Base-by-base conservation (phyloP, 2,888 invertebrate species). In the Lamellibrachia columna region DNA sequence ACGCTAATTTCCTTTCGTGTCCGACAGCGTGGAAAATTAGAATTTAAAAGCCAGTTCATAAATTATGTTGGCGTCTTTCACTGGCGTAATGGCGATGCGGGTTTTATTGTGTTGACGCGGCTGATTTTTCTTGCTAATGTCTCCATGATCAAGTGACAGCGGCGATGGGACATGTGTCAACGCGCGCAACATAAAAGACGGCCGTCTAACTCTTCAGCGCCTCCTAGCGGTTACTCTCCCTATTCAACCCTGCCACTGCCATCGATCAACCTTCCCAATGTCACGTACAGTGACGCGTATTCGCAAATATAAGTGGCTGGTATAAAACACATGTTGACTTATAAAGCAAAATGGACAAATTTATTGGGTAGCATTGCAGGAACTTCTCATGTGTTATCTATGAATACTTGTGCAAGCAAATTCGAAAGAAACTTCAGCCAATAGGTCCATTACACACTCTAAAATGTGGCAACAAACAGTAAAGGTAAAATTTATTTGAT, bases 21-120 rank as follows among this genome's bases (percentile, higher is more conserved):
- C 75, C 75, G 75, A 75, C 75, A 75, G 75, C 75, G 75, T 75
- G 75, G 75, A 75, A 75, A 75, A 75, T 75, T 75, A 75, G 75
- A 75, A 75, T 75, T 75, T 75, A 75, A 75, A 75, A 75, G 75
- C 75, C 75, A 75, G 75, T 75, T 75, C 75, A 75, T 75, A 75
- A 75, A 75, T 75, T 22, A 75, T 75, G 75, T 75, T 75, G n/a
- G 75, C 75, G 75, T n/a, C 75, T 75, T 75, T 75, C 75, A 75
- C 15, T n/a, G 75, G 15, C 75, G 75, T 75, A 75, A 75, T 75
- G 75, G 75, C 75, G 75, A 75, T n/a, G 75, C 15, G 22, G 15
- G 75, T 75, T 75, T 75, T 22, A 75, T 75, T 75, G 75, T 75
- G 75, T 75, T 22, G 75, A 15, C n/a, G 75, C 75, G 75, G 75